Evolutionary conservation across 2,113 vertebrate genomes (phyloP).

Genomic region (Anolis carolinensis): DNA sequence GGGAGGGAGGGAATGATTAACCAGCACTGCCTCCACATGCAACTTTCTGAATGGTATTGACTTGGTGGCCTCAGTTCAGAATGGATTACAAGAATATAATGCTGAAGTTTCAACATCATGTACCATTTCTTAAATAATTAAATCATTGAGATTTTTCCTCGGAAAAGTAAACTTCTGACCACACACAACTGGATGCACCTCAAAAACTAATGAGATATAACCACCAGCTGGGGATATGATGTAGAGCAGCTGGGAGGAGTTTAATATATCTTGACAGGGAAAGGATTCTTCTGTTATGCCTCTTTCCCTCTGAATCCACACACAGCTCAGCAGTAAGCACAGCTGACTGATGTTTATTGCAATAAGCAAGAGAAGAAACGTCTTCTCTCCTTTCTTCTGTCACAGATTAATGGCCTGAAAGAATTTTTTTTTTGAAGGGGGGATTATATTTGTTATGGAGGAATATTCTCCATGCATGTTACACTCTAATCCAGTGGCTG

Average conservation of each 20-base stretch:
- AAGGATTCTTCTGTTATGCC: slow-evolving; percentile 59
- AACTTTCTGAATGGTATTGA: background rate
- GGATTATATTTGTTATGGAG: slow-evolving; percentile 64
- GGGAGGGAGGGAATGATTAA: background rate
- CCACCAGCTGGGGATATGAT: slow-evolving; percentile 58
- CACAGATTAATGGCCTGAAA: slow-evolving; percentile 65
- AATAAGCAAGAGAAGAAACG: slow-evolving; percentile 47
- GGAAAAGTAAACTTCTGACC: slow-evolving; percentile 50
- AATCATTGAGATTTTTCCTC: background rate
- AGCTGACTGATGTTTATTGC: slow-evolving; percentile 64
- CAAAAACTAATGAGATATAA: slow-evolving; percentile 52
- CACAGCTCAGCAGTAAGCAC: slow-evolving; percentile 59
- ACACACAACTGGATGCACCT: slow-evolving; percentile 57
- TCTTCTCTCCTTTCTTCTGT: slow-evolving; percentile 39
- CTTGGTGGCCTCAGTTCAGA: background rate
- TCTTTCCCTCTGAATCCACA: slow-evolving; percentile 66
- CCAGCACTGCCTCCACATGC: background rate
- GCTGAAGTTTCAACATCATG: slow-evolving; percentile 38
- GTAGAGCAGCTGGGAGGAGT: slow-evolving; percentile 41
- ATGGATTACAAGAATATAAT: slow-evolving; percentile 1
- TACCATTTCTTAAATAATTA: slow-evolving; percentile 44
- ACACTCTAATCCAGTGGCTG: slow-evolving; percentile 59
- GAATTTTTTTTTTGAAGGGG: slow-evolving; percentile 50
- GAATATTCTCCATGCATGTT: slow-evolving; percentile 64
- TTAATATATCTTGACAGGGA: slow-evolving; percentile 61